Evolutionary conservation across 53 echinoderm and acorn worm genomes (phyloP).

Genomic region (Echinarachnius parma): DNA sequence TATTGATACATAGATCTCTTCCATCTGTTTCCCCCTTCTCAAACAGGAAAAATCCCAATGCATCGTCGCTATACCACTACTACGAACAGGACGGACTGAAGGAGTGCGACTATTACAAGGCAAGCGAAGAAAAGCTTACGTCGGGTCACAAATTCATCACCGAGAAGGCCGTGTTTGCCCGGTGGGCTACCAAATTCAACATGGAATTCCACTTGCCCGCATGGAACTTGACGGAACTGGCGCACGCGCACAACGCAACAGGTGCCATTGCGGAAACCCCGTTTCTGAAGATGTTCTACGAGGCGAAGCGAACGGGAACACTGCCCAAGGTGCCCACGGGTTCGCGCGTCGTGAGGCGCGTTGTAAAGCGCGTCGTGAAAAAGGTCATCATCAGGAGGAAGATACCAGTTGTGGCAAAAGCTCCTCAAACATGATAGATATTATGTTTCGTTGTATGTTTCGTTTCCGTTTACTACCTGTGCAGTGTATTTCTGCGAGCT

Average conservation of each 20-base stretch:
- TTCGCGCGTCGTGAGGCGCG: slow-evolving; percentile 44
- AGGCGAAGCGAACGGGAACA: slow-evolving; percentile 56
- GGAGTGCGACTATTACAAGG: slow-evolving; percentile 80
- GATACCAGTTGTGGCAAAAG: slow-evolving; percentile 60
- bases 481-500: no score
- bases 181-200: slow-evolving; percentile 85
- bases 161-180: slow-evolving; percentile 91
- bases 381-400: slow-evolving; percentile 75
- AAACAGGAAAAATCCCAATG: slow-evolving; percentile 88
- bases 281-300: slow-evolving; percentile 76
- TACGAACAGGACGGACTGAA: slow-evolving; percentile 65
- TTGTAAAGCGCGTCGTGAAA: slow-evolving; percentile 65
- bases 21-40: slow-evolving; percentile 5
- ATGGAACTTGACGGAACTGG: slow-evolving; percentile 58
- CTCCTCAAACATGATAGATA: neutral
- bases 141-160: slow-evolving; percentile 89
- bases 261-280: slow-evolving; percentile 80
- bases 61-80: slow-evolving; percentile 82
- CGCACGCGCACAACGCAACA: no score
- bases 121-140: slow-evolving; percentile 72
- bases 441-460: no score
- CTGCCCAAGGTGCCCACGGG: slow-evolving; percentile 32
- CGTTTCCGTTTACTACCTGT: no score
- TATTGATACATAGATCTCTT: neutral
- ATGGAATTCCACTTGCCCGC: slow-evolving; percentile 69